Percentiles rank a stretch among this genome's conserved stretches.
phyloP scores from a whole-genome alignment of 2,797 vertebrate species.

The Nyctibius grandis region DNA sequence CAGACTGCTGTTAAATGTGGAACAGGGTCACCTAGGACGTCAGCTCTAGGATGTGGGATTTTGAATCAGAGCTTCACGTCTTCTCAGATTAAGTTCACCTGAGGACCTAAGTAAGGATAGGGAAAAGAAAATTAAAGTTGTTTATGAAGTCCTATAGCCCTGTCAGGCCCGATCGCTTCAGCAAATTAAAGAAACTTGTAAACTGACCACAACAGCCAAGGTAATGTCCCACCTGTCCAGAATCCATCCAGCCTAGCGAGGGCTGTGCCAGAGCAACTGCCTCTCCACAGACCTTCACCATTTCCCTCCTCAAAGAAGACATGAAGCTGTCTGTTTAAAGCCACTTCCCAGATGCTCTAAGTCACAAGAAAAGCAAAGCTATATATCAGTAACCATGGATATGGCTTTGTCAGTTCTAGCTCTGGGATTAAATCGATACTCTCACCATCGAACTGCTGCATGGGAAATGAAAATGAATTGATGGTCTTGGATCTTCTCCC shows the following conservation, averaged over 20 bases:
- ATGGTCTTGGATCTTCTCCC: conserved; percentile 7
- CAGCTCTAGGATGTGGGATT: neutral
- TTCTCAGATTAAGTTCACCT: neutral
- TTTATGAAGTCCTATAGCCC: neutral
- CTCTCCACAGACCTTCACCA: neutral
- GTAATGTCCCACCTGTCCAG: neutral
- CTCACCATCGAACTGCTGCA: neutral
- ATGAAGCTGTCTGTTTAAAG: neutral
- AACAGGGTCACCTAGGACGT: neutral
- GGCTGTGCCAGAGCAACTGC: neutral
- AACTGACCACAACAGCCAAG: neutral
- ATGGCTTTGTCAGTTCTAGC: neutral
- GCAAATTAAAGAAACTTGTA: neutral
- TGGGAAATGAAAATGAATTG: neutral
- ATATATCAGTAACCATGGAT: neutral
- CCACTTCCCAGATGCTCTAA: neutral
- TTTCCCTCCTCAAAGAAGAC: neutral
- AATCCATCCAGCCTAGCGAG: neutral
- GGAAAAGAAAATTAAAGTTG: neutral
- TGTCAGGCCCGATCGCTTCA: neutral
- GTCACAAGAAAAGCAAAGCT: neutral
- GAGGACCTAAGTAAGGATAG: neutral
- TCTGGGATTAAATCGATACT: neutral
- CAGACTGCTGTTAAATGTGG: neutral
- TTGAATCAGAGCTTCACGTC: neutral